Percentiles rank a stretch among this genome's conserved stretches.
phyloP scores from a whole-genome alignment of 2,888 invertebrate genomes.

The Zaprionus lineosus region DNA sequence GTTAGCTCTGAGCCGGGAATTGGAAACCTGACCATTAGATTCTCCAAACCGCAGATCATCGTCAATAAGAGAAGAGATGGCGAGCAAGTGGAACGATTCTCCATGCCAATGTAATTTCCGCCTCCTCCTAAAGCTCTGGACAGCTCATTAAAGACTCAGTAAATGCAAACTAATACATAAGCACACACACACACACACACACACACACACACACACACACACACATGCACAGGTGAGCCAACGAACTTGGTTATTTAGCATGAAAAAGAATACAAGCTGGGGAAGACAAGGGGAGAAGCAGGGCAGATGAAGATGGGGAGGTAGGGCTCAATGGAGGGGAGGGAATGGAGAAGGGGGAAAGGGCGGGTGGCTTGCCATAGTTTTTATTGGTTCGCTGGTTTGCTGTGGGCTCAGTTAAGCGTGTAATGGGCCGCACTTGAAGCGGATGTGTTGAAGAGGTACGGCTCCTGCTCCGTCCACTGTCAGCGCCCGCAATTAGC shows the following conservation, averaged over 20 bases:
- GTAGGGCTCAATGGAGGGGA: not conserved
- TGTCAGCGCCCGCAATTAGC: conserved; percentile 32
- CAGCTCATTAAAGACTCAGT: conserved; percentile 59
- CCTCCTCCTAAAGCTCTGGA: conserved; percentile 16
- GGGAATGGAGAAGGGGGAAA: too few relatives aligned
- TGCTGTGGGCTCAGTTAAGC: conserved; percentile 68
- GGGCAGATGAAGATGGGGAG: not conserved
- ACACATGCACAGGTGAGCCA: conserved; percentile 14
- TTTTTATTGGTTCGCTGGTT: conserved; percentile 63
- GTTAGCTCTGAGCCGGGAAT: conserved; percentile 23
- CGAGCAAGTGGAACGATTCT: conserved; percentile 35
- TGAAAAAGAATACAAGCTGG: too few relatives aligned
- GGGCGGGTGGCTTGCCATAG: conserved; percentile 3
- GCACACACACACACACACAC: not conserved
- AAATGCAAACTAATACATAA: conserved; percentile 38
- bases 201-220: not conserved
- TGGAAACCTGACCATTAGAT: conserved; percentile 55
- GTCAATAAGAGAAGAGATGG: conserved; percentile 22
- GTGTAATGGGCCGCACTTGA: conserved; percentile 56
- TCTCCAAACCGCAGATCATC: conserved; percentile 62
- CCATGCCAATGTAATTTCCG: conserved; percentile 52
- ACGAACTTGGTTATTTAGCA: conserved; percentile 34
- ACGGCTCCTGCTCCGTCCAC: conserved; percentile 8
- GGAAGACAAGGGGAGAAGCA: too few relatives aligned
- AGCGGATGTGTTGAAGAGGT: conserved; percentile 58